Percentiles rank a stretch among this genome's conserved stretches.
Evolutionary conservation across 2,113 vertebrate species (phyloP).

Genomic region (Trichechus manatus): DNA sequence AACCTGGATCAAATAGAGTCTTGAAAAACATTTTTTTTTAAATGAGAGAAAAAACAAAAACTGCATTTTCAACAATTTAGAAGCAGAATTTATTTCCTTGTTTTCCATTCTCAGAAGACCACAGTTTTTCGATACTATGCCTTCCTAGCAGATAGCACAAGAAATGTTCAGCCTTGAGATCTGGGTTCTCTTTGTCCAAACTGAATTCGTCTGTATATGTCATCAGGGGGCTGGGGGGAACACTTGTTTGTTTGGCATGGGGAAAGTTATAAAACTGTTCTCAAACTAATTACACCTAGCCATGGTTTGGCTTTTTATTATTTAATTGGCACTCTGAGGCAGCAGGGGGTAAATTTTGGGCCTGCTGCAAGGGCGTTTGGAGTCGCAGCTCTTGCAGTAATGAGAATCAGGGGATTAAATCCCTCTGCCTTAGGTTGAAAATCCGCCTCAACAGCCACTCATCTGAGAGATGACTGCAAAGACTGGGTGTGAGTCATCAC

Average conservation of each 20-base stretch:
- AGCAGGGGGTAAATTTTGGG: conserved; percentile 43
- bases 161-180: conserved; percentile 25
- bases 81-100: background rate
- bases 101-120: background rate
- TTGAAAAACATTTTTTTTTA: conserved; percentile 11
- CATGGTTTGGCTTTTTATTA: conserved; percentile 63
- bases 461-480: conserved; percentile 41
- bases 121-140: background rate
- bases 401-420: conserved; percentile 61
- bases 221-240: conserved; percentile 33
- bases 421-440: conserved; percentile 39
- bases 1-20: conserved; percentile 5
- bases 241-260: conserved; percentile 41
- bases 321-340: conserved; percentile 68
- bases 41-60: background rate
- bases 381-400: conserved; percentile 61
- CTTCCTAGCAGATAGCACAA: conserved; percentile 22
- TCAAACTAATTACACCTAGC: conserved; percentile 68
- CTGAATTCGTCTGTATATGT: conserved; percentile 22
- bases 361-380: background rate
- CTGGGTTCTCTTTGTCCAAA: conserved; percentile 45
- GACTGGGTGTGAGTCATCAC: conserved; percentile 47
- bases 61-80: background rate
- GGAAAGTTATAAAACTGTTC: conserved; percentile 41
- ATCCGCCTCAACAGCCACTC: conserved; percentile 32